Percentiles rank a stretch among this genome's conserved stretches.
phyloP scores from a whole-genome alignment of 2,113 vertebrate species.

The Etia nguti region DNA sequence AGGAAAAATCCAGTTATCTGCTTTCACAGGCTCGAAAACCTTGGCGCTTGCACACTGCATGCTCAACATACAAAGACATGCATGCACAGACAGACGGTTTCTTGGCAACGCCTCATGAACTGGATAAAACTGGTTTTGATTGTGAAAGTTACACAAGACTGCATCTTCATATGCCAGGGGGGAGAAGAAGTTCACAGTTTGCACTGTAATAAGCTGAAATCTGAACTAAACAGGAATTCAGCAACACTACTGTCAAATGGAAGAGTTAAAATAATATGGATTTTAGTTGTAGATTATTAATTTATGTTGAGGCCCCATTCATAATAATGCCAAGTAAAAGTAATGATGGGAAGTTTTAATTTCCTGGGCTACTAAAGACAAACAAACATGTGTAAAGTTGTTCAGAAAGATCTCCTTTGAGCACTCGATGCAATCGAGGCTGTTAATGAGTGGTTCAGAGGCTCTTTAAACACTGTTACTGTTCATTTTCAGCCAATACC shows the following conservation, averaged over 20 bases:
- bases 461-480: background rate
- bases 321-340: background rate
- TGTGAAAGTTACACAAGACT: conserved; percentile 61
- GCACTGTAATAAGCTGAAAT: background rate
- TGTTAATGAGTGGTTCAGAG: background rate
- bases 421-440: background rate
- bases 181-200: background rate
- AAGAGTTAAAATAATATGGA: background rate
- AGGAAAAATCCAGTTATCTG: conserved; percentile 53
- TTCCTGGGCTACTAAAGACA: background rate
- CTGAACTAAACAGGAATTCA: background rate
- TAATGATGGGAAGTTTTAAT: background rate
- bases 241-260: background rate
- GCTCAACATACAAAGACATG: background rate
- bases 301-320: background rate
- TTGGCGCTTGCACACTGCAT: background rate
- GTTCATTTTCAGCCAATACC: too few relatives aligned
- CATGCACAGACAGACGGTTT: background rate
- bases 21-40: conserved; percentile 9
- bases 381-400: background rate
- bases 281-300: background rate
- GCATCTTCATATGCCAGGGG: background rate
- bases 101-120: conserved; percentile 57
- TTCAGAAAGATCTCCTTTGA: background rate
- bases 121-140: conserved; percentile 68